These are phyloP conservation scores for Himalopsyche tibetana DNA, from an alignment of 2,888 invertebrate genomes.

Conservation along the genomic window DNA sequence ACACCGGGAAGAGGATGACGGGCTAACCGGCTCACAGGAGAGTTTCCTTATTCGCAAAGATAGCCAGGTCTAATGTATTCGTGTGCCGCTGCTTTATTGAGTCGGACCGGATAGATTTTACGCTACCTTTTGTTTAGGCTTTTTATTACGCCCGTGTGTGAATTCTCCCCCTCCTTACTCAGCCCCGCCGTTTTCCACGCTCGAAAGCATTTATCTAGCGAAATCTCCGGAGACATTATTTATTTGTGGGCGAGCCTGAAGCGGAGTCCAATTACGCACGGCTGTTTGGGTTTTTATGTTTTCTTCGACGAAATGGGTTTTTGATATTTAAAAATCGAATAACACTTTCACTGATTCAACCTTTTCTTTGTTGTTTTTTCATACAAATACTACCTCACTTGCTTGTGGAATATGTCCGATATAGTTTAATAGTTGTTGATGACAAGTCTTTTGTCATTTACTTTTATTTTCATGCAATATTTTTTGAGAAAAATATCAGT, in stretches of 20 bases:
- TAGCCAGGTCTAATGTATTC: constrained; percentile 26
- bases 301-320: constrained; percentile 34
- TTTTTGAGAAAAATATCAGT: too few relatives aligned
- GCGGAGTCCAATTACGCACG: constrained; percentile 38
- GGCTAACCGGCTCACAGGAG: constrained; percentile 16
- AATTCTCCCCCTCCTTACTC: background rate
- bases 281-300: constrained; percentile 35
- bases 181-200: background rate
- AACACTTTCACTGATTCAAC: background rate
- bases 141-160: constrained; percentile 47
- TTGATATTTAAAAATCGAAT: constrained; percentile 43
- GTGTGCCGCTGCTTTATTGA: constrained; percentile 46
- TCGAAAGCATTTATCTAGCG: constrained; percentile 43
- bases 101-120: constrained; percentile 36
- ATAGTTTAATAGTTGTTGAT: too few relatives aligned
- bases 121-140: constrained; percentile 46
- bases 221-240: constrained; percentile 48
- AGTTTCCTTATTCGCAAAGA: constrained; percentile 36
- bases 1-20: background rate
- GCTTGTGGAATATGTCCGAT: too few relatives aligned
- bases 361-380: too few relatives aligned
- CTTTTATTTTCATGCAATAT: too few relatives aligned
- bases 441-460: too few relatives aligned
- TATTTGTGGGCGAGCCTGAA: constrained; percentile 49
- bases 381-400: too few relatives aligned